Evolutionary conservation across 2,888 invertebrate genomes (phyloP).

Genomic region (Chrysopilus asiliformis): DNA sequence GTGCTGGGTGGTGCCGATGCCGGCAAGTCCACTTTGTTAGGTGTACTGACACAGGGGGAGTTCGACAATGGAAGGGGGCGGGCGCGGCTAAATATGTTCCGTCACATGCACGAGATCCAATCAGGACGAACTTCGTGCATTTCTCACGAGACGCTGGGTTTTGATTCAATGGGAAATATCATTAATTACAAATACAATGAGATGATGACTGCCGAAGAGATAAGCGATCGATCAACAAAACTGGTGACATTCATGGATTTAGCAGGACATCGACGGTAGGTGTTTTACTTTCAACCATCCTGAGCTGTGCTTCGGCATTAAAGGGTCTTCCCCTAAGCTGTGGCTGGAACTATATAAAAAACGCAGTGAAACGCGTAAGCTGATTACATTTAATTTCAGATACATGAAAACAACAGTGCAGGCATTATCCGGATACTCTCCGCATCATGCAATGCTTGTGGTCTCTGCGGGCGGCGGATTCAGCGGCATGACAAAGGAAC

Average conservation of each 20-base stretch:
- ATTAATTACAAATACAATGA: constrained; percentile 82
- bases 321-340: too few species aligned
- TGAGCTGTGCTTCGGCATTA: too few species aligned
- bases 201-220: constrained; percentile 83
- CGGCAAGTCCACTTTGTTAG: constrained; percentile 92
- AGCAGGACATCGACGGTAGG: constrained; percentile 83
- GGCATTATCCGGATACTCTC: constrained; percentile 85
- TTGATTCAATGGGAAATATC: constrained; percentile 74
- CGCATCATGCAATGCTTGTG: constrained; percentile 81
- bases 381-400: too few species aligned
- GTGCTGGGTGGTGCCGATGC: constrained; percentile 93
- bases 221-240: constrained; percentile 84
- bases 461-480: constrained; percentile 71
- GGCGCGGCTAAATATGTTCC: constrained; percentile 89
- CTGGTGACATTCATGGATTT: constrained; percentile 90
- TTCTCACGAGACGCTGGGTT: constrained; percentile 93
- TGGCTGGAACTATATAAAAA: too few species aligned
- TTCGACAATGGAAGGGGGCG: constrained; percentile 91
- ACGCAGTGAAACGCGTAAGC: neutral
- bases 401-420: constrained; percentile 91
- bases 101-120: constrained; percentile 89
- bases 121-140: constrained; percentile 89
- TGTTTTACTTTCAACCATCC: neutral
- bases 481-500: constrained; percentile 77
- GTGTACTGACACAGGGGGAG: constrained; percentile 91